Conservation (phyloP, 2,888 invertebrate species). For the Pyrochroa serraticornis region DNA sequence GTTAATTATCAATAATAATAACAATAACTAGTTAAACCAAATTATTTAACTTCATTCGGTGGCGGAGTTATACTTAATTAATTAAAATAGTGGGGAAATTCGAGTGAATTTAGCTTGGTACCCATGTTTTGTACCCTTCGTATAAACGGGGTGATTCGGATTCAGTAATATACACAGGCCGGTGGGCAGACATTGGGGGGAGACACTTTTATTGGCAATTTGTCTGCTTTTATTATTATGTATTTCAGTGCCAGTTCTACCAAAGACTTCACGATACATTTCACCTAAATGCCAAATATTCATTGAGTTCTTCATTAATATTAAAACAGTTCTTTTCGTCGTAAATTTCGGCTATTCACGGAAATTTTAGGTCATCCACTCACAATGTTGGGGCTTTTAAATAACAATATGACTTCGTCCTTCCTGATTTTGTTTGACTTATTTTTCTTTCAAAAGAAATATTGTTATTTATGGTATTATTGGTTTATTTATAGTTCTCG, state of each 20-base stretch:
- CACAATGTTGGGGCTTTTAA: background rate
- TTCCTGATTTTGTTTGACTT: slow-evolving; percentile 13
- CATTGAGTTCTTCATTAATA: background rate
- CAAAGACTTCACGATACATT: slow-evolving; percentile 31
- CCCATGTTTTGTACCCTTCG: slow-evolving; percentile 12
- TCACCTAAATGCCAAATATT: slow-evolving; percentile 18
- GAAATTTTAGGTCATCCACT: too few relatives aligned
- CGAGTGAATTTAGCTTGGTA: slow-evolving; percentile 8
- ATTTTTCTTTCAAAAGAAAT: too few relatives aligned
- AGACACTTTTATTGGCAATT: slow-evolving; percentile 36
- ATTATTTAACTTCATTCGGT: too few relatives aligned
- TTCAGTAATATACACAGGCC: slow-evolving; percentile 24
- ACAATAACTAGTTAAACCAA: too few relatives aligned
- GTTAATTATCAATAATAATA: too few relatives aligned
- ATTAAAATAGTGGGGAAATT: too few relatives aligned
- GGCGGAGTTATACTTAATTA: too few relatives aligned
- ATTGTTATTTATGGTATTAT: too few relatives aligned
- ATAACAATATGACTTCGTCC: background rate
- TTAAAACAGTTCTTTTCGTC: too few relatives aligned
- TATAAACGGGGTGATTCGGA: slow-evolving; percentile 22
- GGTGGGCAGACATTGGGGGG: slow-evolving; percentile 24
- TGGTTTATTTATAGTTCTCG: too few relatives aligned
- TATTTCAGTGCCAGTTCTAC: slow-evolving; percentile 22
- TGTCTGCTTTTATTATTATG: slow-evolving; percentile 34
- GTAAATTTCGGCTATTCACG: too few relatives aligned